Conservation (phyloP, 2,888 invertebrate genomes). For the Uloborus plumipes region DNA sequence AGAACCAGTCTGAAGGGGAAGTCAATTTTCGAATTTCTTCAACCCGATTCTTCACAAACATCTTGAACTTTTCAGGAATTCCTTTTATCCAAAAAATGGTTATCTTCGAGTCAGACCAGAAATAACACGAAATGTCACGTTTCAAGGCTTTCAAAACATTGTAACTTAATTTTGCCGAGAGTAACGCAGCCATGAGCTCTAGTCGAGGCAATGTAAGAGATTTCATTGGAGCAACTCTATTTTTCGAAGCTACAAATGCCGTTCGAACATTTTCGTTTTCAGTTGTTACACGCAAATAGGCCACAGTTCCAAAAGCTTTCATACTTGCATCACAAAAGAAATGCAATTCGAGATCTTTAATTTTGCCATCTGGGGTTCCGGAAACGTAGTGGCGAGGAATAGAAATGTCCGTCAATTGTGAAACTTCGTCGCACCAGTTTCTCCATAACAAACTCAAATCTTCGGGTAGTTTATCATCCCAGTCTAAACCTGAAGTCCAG, state of each 20-base stretch:
- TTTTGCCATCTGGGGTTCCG: background rate
- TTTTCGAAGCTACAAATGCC: constrained; percentile 10
- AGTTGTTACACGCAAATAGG: background rate
- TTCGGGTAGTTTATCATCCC: background rate
- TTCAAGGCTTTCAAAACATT: background rate
- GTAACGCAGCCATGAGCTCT: background rate
- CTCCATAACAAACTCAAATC: background rate
- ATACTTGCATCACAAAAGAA: constrained; percentile 12
- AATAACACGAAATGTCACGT: background rate
- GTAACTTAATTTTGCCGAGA: constrained; percentile 11
- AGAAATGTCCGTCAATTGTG: background rate
- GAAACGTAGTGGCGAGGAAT: background rate
- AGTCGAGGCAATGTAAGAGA: background rate
- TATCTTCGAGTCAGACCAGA: constrained; percentile 3
- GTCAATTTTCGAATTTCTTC: background rate
- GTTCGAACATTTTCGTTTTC: background rate
- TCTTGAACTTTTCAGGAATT: background rate
- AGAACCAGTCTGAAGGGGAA: background rate
- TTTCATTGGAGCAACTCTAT: background rate
- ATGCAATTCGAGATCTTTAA: background rate
- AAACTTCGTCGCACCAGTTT: background rate
- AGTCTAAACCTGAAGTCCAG: background rate
- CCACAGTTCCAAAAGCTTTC: constrained; percentile 2
- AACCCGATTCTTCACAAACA: background rate
- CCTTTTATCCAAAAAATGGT: constrained; percentile 9